These are phyloP conservation scores for Ptiloglossa arizonensis DNA, from an alignment of 1,140 invertebrate species.

Conservation along the genomic window DNA sequence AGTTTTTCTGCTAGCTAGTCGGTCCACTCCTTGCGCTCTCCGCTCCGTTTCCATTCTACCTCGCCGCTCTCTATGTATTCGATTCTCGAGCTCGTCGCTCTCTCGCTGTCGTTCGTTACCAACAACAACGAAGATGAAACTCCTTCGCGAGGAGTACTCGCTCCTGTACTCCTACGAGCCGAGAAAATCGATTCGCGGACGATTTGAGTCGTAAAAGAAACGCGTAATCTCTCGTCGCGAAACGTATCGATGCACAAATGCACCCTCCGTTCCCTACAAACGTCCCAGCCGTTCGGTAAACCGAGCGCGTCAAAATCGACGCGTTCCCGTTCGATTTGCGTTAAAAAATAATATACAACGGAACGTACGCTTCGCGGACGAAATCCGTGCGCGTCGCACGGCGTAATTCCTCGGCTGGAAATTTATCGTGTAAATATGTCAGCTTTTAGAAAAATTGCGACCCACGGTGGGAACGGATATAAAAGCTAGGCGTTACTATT, in stretches of 20 bases:
- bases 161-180: too few species aligned
- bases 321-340: not conserved
- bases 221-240: conserved; percentile 5
- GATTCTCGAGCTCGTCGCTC: too few species aligned
- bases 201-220: conserved; percentile 34
- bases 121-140: too few species aligned
- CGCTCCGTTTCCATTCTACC: too few species aligned
- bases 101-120: too few species aligned
- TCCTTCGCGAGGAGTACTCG: too few species aligned
- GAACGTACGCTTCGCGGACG: too few species aligned
- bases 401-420: not conserved
- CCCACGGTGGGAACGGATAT: not conserved
- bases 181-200: conserved; percentile 33
- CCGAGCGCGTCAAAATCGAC: not conserved
- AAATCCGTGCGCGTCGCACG: not conserved
- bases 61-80: too few species aligned
- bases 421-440: not conserved
- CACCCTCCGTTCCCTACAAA: not conserved
- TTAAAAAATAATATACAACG: not conserved
- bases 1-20: not conserved
- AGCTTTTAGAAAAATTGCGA: not conserved
- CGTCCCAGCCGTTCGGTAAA: not conserved
- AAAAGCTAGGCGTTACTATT: not conserved
- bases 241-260: conserved; percentile 18
- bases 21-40: not conserved